Evolutionary conservation across 2,113 vertebrate genomes (phyloP).

Genomic region (Garra rufa): DNA sequence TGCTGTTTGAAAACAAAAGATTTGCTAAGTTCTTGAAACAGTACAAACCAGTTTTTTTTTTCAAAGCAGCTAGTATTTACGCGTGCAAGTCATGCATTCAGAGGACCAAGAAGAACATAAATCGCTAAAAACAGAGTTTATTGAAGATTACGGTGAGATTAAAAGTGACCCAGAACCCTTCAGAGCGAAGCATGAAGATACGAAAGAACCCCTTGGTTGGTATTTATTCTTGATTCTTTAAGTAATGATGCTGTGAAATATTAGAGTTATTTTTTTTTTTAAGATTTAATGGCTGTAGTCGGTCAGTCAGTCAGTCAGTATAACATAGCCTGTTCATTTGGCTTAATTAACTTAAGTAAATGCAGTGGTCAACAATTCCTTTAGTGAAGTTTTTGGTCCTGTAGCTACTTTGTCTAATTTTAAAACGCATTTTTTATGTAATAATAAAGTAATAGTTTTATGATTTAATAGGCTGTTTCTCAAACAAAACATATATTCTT

Average conservation of each 20-base stretch:
- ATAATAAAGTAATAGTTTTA: too few species aligned
- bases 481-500: too few species aligned
- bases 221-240: background rate
- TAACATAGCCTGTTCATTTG: too few species aligned
- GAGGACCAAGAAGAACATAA: background rate
- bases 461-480: too few species aligned
- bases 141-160: background rate
- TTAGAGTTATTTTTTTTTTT: too few species aligned
- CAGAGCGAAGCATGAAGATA: background rate
- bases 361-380: too few species aligned
- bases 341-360: too few species aligned
- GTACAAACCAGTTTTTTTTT: background rate
- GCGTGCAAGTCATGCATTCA: background rate
- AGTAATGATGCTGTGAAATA: background rate
- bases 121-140: background rate
- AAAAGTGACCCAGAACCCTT: background rate
- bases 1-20: background rate
- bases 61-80: background rate
- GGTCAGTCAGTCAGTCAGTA: background rate
- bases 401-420: too few species aligned
- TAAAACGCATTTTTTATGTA: too few species aligned
- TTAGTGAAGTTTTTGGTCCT: too few species aligned
- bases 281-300: too few species aligned
- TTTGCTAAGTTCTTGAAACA: background rate
- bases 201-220: background rate